These are phyloP conservation scores for Sander vitreus DNA, from an alignment of 2,113 vertebrate species.

Conservation along the genomic window DNA sequence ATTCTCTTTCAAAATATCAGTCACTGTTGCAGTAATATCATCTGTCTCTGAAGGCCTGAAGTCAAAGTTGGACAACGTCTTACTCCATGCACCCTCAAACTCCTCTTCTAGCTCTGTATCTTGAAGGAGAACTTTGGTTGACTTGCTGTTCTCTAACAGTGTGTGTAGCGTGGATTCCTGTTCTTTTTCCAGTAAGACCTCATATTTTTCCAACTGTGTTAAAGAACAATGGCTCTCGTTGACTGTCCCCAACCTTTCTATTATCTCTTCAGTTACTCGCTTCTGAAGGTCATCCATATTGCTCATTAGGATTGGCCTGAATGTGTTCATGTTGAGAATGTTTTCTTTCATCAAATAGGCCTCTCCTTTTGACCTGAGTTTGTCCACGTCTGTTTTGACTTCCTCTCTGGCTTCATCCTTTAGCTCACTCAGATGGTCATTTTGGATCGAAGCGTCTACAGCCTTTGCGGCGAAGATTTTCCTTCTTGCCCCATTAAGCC, in stretches of 20 bases:
- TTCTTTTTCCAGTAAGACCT: conserved; percentile 60
- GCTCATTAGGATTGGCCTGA: conserved; percentile 69
- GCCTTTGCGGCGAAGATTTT: conserved; percentile 57
- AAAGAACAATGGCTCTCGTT: conserved; percentile 66
- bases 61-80: conserved; percentile 69
- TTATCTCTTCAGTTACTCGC: conserved; percentile 48
- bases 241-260: conserved; percentile 58
- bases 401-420: conserved; percentile 66
- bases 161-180: conserved; percentile 70
- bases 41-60: conserved; percentile 66
- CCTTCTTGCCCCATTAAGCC: conserved; percentile 64
- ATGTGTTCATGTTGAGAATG: conserved; percentile 54
- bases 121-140: conserved; percentile 54
- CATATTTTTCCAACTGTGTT: conserved; percentile 69
- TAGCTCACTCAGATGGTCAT: conserved; percentile 56
- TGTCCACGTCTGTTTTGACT: conserved; percentile 62
- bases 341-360: conserved; percentile 67
- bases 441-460: conserved; percentile 19
- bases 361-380: conserved; percentile 59
- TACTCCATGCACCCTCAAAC: conserved; percentile 80
- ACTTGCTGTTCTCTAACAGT: conserved; percentile 70
- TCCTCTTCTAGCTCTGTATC: conserved; percentile 73
- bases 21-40: conserved; percentile 72
- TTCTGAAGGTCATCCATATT: conserved; percentile 67
- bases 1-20: conserved; percentile 72